Percentiles rank a stretch among this genome's conserved stretches.
phyloP scores from a whole-genome alignment of 2,113 vertebrate species.

The Ailurus styani region DNA sequence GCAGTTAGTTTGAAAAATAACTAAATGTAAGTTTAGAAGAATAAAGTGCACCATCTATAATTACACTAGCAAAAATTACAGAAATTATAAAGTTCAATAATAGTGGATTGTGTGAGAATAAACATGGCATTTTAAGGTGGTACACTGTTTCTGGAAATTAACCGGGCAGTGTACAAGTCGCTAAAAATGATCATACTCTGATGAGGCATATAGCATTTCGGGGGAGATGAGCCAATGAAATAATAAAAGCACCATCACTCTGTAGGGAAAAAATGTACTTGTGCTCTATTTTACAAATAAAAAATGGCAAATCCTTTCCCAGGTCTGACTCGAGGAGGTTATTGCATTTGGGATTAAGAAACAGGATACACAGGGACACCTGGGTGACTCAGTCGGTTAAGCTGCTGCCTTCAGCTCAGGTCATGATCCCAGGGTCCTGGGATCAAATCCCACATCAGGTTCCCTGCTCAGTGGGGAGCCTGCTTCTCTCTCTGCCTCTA shows the following conservation, averaged over 20 bases:
- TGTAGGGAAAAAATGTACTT: neutral
- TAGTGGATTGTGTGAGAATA: neutral
- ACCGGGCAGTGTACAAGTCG: neutral
- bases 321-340: neutral
- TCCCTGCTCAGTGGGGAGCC: too few relatives aligned
- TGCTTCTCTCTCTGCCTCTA: too few relatives aligned
- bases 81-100: neutral
- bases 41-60: neutral
- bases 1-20: slow-evolving; percentile 23
- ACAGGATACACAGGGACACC: too few relatives aligned
- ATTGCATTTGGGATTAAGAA: neutral
- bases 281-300: neutral
- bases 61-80: slow-evolving; percentile 11
- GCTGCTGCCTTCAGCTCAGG: too few relatives aligned
- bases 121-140: neutral
- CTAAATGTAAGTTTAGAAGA: neutral
- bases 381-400: too few relatives aligned
- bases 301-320: neutral
- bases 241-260: neutral
- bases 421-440: too few relatives aligned
- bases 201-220: neutral
- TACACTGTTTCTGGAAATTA: neutral
- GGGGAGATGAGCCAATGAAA: neutral
- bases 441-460: too few relatives aligned
- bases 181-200: neutral